Base-by-base conservation (phyloP, 2,888 invertebrate genomes). In the Ethmia dodecea region DNA sequence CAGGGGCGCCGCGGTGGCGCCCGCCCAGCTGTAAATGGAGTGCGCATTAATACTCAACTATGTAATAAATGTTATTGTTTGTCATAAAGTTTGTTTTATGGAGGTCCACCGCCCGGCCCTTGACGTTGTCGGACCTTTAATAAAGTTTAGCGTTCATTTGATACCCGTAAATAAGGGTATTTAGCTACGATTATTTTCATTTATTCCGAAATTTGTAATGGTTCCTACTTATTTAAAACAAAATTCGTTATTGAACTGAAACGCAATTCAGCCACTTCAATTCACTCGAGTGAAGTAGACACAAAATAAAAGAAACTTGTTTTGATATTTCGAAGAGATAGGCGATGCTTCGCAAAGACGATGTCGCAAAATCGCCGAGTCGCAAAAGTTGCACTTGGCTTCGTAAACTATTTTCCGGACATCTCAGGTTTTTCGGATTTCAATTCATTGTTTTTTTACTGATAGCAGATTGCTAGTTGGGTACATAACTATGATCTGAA, bases 1-100 rank as follows among this genome's bases (percentile, higher is more conserved):
- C 61, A 50, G 63, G 60, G 59, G 53, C 54, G 70, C 59, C 67
- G 45, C 53, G 49, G 51, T 54, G 75, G 61, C 79, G 72, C 66
- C 72, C 63, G 57, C 62, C 59, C 63, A 62, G 61, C 73, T 73
- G 69, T 74, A 78, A 81, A 79, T 75, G 70, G 67, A 74, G 60
- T 70, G 58, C 66, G 66, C 74, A 77, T 79, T 80, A 80, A 83
- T 81, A 76, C 71, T 65, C 69, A 64, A 78, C 77, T 77, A 76
- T 72, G 76, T 72, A 74, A 80, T 83, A 79, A 80, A 81, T 81
- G 80, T 80, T 83, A 81, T 83, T 81, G 80, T 81, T 78, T 75
- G 77, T 71, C 77, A 77, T 81, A 81, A 81, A 84, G 58, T 74
- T 78, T 70, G 72, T 76, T 80, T 80, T 80, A 80, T 81, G 68